phyloP scores from a whole-genome alignment of 2,888 invertebrate genomes.

The Sipha maydis region DNA sequence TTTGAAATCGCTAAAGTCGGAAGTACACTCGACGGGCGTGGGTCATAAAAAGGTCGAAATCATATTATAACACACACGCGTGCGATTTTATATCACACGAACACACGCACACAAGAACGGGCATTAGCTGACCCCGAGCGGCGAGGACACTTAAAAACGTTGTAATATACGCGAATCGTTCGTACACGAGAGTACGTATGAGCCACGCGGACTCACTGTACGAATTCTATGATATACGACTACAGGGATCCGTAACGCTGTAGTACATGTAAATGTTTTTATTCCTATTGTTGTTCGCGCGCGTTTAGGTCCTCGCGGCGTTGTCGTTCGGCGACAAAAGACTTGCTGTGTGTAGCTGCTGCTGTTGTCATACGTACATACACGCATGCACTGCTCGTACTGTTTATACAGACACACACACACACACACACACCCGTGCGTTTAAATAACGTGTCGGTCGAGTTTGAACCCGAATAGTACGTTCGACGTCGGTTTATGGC shows the following conservation, averaged over 20 bases:
- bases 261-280: not conserved
- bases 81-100: not conserved
- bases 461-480: not conserved
- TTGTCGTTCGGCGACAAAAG: too few species aligned
- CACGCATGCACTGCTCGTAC: too few species aligned
- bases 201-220: not conserved
- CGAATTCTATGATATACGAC: not conserved
- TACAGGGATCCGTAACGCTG: not conserved
- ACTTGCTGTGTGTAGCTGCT: too few species aligned
- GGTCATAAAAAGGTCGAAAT: constrained; percentile 42
- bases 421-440: too few species aligned
- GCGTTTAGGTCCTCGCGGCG: not conserved
- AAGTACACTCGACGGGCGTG: constrained; percentile 50
- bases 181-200: not conserved
- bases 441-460: not conserved
- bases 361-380: too few species aligned
- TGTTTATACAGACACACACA: too few species aligned
- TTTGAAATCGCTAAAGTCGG: constrained; percentile 33
- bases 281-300: not conserved
- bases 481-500: not conserved
- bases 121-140: not conserved
- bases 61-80: not conserved
- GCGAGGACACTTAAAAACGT: too few species aligned
- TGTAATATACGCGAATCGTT: not conserved
- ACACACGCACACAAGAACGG: not conserved